Base-by-base conservation (phyloP, 2,888 invertebrate species). In the Gymnocheta viridis region DNA sequence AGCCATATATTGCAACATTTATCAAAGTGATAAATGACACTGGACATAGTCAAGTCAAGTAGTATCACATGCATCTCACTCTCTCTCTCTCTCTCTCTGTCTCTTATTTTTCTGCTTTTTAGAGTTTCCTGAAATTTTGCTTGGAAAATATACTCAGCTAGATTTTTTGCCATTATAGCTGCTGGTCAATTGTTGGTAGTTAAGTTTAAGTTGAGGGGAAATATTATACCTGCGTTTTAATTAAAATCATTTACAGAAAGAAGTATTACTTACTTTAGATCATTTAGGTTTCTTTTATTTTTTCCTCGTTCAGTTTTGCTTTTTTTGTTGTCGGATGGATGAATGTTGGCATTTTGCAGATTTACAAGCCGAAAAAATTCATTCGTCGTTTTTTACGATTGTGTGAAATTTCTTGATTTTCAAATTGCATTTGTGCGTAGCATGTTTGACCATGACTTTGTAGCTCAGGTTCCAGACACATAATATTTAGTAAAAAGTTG, bases 1-100 rank as follows among this genome's bases (percentile, higher is more conserved):
- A 85, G 85, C 78, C 73, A 82, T 79, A 81, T 82, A 76, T 85
- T 86, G 83, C 85, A 82, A 84, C 86, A 86, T 87, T 86, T 86
- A 87, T 87, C 87, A 87, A 86, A 86, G 87, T 87, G 86, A 87
- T 86, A 86, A 87, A 86, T 87, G 86, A 80, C 79, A 82, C 85
- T 80, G 84, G 81, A 84, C 84, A 84, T 81, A 70, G 84, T 84
- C 84, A 84, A 84, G 84, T 84, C 84, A 84, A 81, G 84, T 84
- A 81, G 81, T 84, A 84, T 81, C 81, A 62, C 77, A 84, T 81
- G 64, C 81, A 84, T 5, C 56, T 64, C 22, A 35, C 56, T 64
- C 14, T 35, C 60, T 58, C 17, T 29, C 17, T 47, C 67, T 67
- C 22, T 79, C 74, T 79, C 49, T 29, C 58, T 56, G n/a, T n/a